phyloP scores from a whole-genome alignment of 2,888 invertebrate genomes.

The Eucera pruinosa region DNA sequence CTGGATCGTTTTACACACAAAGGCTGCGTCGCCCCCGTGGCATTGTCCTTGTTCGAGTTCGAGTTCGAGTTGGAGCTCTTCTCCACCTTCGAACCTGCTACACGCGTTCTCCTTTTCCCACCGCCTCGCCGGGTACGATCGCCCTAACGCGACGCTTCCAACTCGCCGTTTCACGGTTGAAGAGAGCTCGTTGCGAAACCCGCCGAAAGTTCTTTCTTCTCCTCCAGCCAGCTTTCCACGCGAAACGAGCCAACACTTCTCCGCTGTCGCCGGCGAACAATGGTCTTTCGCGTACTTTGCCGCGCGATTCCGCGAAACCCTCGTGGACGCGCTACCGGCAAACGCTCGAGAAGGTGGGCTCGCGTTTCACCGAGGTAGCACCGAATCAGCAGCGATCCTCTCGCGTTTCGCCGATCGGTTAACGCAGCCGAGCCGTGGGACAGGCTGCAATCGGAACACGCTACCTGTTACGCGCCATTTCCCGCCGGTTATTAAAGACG shows the following conservation, averaged over 20 bases:
- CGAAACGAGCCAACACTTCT: neutral
- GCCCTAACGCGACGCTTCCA: conserved; percentile 55
- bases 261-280: neutral
- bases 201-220: neutral
- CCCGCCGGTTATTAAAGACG: conserved; percentile 33
- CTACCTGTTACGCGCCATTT: conserved; percentile 44
- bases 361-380: conserved; percentile 27
- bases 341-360: neutral
- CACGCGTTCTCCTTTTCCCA: conserved; percentile 26
- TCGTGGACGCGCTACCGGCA: no score
- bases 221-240: neutral
- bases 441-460: conserved; percentile 20
- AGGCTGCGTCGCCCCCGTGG: conserved; percentile 69
- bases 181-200: neutral
- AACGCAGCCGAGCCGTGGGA: conserved; percentile 5
- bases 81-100: conserved; percentile 32
- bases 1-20: conserved; percentile 71
- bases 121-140: conserved; percentile 22
- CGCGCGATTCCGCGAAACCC: neutral
- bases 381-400: conserved; percentile 28
- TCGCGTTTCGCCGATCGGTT: conserved; percentile 53
- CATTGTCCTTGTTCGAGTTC: conserved; percentile 62
- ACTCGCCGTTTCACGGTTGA: conserved; percentile 9
- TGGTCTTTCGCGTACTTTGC: neutral
- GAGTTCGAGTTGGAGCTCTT: conserved; percentile 40